Evolutionary conservation across 1,140 invertebrate genomes (phyloP), one percentile per base, ranked within the genome.

Genomic region (Drosophila seguyi): DNA sequence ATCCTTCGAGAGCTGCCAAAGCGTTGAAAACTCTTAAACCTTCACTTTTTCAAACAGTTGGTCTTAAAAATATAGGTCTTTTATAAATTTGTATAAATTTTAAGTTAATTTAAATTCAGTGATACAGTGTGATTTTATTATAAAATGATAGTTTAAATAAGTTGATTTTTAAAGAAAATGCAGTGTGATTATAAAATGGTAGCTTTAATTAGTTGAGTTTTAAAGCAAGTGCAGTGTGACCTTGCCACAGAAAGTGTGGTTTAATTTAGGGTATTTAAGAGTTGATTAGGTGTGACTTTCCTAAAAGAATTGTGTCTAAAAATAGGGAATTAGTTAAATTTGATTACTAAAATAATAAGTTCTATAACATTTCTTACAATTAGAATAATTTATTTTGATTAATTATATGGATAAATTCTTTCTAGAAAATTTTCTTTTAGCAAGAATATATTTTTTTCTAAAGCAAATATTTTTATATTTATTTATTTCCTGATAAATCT

Each of bases 21-120:
- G 65, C 62, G 62, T 47, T 68, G 34, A 69, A 71, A 71, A 48
- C 68, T 57, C 27, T 57, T 39, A 20, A 34, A 4, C n/a, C 22
- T 7, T 20, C 20, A 6, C 41, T 47, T 8, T 39, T 34, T 31
- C 31, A 31, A 14, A 68, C 65, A 69, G 65, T 53, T 22, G 20
- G 11, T 20, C 25, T 18, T 29, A 8, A 3, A 14, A 10, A 45
- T 38, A 25, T 69, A 63, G 59, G 4, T 7, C 14, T 31, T 2
- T 4, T 11, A 41, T 1, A 20, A 27, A 4, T 16, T 11, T 31
- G 6, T 4, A 16, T 7, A 22, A 36, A 36, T 20, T 18, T 8
- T 7, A 14, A 14, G 5, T n/a, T 48, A 11, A 16, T 3, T 25
- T 5, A n/a, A 48, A 27, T 4, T 31, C 1, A 18, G 1, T 25